Percentiles rank a stretch among this genome's conserved stretches.
Conservation (phyloP, 1,140 invertebrate genomes). For the Hyles euphorbiae region DNA sequence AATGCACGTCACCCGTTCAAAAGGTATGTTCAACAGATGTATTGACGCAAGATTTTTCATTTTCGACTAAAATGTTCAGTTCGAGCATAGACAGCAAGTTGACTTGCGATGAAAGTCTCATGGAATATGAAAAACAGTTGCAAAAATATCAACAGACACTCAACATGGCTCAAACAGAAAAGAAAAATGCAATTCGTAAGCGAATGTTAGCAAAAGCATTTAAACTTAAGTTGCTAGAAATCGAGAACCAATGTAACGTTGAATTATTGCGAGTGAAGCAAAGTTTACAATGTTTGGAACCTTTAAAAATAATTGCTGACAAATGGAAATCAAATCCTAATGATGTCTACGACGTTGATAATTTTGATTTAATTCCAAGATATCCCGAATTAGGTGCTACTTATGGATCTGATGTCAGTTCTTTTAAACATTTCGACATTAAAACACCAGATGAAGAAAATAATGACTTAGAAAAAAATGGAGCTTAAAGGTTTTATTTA, state of each 20-base stretch:
- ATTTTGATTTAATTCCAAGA: slow-evolving; percentile 51
- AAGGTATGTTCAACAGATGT: slow-evolving; percentile 5
- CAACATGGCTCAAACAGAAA: slow-evolving; percentile 62
- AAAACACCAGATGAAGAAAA: slow-evolving; percentile 6
- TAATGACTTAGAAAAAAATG: background rate
- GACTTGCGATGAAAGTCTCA: slow-evolving; percentile 57
- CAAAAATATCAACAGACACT: slow-evolving; percentile 62
- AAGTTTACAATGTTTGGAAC: slow-evolving; percentile 71
- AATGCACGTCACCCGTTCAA: slow-evolving; percentile 3
- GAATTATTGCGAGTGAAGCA: slow-evolving; percentile 74
- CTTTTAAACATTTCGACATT: slow-evolving; percentile 21
- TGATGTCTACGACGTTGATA: slow-evolving; percentile 44
- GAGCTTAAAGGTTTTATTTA: background rate
- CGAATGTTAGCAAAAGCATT: slow-evolving; percentile 72
- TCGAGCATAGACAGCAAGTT: slow-evolving; percentile 46
- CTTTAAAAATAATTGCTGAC: slow-evolving; percentile 62
- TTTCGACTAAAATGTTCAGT: slow-evolving; percentile 26
- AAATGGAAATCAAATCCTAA: slow-evolving; percentile 51
- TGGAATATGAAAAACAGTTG: slow-evolving; percentile 66
- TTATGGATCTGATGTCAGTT: slow-evolving; percentile 32
- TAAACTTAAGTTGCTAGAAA: slow-evolving; percentile 69
- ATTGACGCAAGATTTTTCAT: slow-evolving; percentile 5
- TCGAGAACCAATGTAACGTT: slow-evolving; percentile 77
- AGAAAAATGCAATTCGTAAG: slow-evolving; percentile 66
- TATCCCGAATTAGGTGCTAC: slow-evolving; percentile 48